Percentiles rank a stretch among this genome's conserved stretches.
phyloP scores from a whole-genome alignment of 2,113 vertebrate genomes.

The Noctilio leporinus region DNA sequence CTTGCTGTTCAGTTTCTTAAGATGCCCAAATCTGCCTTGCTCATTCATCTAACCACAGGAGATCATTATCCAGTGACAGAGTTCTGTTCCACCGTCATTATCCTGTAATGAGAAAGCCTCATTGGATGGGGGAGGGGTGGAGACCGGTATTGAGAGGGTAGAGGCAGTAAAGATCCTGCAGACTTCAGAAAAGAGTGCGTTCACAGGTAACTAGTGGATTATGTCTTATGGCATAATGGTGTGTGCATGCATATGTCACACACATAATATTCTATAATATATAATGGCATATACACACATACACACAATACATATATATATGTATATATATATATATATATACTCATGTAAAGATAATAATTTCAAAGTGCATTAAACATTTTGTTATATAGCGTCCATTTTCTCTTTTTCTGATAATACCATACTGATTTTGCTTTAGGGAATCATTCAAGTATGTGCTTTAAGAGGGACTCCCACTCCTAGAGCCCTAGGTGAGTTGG shows the following conservation, averaged over 20 bases:
- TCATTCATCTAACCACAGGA: slow-evolving; percentile 81
- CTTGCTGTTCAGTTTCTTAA: slow-evolving; percentile 78
- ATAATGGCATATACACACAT: not conserved
- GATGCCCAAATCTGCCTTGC: slow-evolving; percentile 74
- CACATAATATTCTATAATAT: not conserved
- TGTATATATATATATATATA: not conserved
- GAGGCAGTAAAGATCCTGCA: not conserved
- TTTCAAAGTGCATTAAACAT: not conserved
- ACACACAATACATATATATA: not conserved
- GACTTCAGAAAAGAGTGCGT: not conserved
- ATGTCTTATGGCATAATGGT: not conserved
- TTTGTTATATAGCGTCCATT: not conserved
- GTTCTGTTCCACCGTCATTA: slow-evolving; percentile 77
- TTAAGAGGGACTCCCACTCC: not conserved
- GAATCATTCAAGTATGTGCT: not conserved
- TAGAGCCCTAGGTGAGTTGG: not conserved
- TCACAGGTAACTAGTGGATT: not conserved
- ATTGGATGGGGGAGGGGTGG: not conserved
- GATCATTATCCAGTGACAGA: slow-evolving; percentile 80
- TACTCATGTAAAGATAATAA: not conserved
- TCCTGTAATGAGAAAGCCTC: slow-evolving; percentile 78
- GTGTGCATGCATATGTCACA: not conserved
- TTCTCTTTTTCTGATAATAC: not conserved
- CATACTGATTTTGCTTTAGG: not conserved
- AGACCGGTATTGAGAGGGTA: not conserved